Evolutionary conservation across 2,797 vertebrate genomes (phyloP), one percentile per base, ranked within the genome.

Genomic region (Petrocephalus sullivani): DNA sequence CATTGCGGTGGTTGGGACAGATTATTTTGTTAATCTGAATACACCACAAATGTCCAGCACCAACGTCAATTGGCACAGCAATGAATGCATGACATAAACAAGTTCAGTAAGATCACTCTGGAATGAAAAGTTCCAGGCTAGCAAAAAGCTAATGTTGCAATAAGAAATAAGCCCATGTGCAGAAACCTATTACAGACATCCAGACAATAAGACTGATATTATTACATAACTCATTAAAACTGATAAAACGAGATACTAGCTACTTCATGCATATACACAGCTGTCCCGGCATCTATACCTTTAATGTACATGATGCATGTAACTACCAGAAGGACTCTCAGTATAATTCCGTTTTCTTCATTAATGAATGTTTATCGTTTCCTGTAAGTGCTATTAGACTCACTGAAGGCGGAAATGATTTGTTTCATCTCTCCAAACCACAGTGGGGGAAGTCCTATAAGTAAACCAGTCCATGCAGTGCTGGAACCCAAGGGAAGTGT

Each of bases 321-420:
- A 46, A 49, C 37, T 83, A 83, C 19, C 49, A 51, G 81, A 83
- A 51, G 28, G 53, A 41, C 16, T 19, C 51, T 2, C 4, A 57
- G 19, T 19, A 33, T 60, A 83, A 83, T 23, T 49, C 12, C 9
- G 33, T 37, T 87, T 53, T 58, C 87, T 90, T 92, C 92, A 93
- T 92, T 92, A 93, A 93, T 88, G 64, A 90, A 87, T 85, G 87
- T 91, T 92, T 92, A 91, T 91, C 90, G 90, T 89, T 93, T 85
- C 85, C 87, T 61, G n/a, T 16, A 83, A 57, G 81, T 37, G 61
- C 61, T 60, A 51, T 58, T 87, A 78, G 46, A 33, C 56, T 54
- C 89, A 58, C 89, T 92, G 93, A 86, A 90, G 92, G 91, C 89
- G 89, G 90, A 89, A 92, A 93, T 91, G 88, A 49, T 85, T 91